Conservation (phyloP, 2,113 vertebrate species). For the Bombycilla garrulus region DNA sequence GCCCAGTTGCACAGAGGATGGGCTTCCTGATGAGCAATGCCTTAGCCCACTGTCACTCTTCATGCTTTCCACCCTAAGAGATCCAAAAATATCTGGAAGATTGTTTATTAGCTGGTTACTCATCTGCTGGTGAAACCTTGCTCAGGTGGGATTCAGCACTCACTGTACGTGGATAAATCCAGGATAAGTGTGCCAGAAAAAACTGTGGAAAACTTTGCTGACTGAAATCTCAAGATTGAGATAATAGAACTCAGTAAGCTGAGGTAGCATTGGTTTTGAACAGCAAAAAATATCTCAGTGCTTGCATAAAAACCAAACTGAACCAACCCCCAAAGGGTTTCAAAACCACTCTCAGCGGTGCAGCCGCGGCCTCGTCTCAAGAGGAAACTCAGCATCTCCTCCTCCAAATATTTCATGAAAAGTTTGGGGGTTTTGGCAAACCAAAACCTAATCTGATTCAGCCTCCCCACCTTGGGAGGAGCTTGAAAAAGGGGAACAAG, state of each 20-base stretch:
- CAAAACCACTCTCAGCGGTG: background rate
- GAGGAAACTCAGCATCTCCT: background rate
- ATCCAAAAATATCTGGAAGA: background rate
- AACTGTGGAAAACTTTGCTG: background rate
- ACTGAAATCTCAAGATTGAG: background rate
- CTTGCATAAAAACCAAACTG: background rate
- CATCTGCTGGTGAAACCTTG: background rate
- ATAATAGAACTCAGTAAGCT: background rate
- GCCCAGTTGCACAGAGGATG: background rate
- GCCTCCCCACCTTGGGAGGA: background rate
- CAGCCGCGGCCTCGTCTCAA: background rate
- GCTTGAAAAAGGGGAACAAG: background rate
- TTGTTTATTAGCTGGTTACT: background rate
- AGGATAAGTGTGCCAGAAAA: background rate
- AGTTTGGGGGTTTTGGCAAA: background rate
- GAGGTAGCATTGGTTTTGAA: background rate
- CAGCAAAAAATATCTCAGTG: background rate
- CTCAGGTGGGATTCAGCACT: background rate
- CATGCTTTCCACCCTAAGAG: background rate
- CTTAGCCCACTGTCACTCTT: background rate
- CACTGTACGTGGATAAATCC: background rate
- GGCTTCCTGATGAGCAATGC: background rate
- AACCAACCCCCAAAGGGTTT: background rate
- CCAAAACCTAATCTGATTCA: background rate
- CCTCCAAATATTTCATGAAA: background rate